Evolutionary conservation across 1,140 invertebrate species (phyloP).

Genomic region (Laupala kohalensis): DNA sequence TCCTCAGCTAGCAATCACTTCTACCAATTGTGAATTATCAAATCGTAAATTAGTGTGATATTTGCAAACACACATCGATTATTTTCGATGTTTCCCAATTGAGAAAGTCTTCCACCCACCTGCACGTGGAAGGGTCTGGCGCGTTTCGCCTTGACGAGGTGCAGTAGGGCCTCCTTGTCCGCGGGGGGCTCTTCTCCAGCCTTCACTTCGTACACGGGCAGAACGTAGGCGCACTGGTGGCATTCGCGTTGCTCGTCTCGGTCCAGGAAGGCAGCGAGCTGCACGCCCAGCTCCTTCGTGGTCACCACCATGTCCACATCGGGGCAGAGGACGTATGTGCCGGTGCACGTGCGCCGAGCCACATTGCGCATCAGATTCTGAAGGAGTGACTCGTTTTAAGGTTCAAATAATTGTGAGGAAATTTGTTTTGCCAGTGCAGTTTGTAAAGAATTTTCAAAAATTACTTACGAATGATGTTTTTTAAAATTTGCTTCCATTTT

Average conservation of each 20-base stretch:
- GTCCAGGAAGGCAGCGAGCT: background rate
- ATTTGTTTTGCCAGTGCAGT: too few species aligned
- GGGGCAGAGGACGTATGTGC: slow-evolving; percentile 19
- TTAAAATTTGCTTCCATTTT: too few species aligned
- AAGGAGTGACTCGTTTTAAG: too few species aligned
- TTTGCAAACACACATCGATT: too few species aligned
- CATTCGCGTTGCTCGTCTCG: background rate
- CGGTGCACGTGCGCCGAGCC: slow-evolving; percentile 19
- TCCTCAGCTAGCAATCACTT: too few species aligned
- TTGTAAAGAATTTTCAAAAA: too few species aligned
- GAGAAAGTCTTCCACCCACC: too few species aligned
- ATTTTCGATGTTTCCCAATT: too few species aligned
- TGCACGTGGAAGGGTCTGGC: slow-evolving; percentile 37
- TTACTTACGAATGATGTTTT: too few species aligned
- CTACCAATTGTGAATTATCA: too few species aligned
- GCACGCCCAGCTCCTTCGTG: background rate
- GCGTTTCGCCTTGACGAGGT: slow-evolving; percentile 22
- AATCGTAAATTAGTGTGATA: too few species aligned
- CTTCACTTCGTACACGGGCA: slow-evolving; percentile 38
- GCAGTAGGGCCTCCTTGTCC: slow-evolving; percentile 29
- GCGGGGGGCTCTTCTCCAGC: slow-evolving; percentile 23
- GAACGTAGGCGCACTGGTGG: slow-evolving; percentile 30
- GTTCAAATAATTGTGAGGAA: too few species aligned
- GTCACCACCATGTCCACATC: slow-evolving; percentile 23
- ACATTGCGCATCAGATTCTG: slow-evolving; percentile 23